These are phyloP conservation scores for Drosophila sordidapex DNA, from an alignment of 2,888 invertebrate genomes.

Conservation along the genomic window DNA sequence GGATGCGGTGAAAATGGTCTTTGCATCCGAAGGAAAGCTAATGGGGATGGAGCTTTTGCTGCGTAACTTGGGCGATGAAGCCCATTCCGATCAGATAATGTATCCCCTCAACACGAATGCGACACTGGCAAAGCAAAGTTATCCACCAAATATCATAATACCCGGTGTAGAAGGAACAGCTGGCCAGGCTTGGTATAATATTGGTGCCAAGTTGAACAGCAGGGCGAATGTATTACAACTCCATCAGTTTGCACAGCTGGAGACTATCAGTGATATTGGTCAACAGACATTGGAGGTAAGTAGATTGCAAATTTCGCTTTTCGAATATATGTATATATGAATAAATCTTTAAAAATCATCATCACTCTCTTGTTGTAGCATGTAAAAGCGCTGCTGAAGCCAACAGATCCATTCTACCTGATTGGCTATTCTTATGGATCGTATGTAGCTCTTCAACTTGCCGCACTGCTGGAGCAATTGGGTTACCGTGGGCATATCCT, in stretches of 20 bases:
- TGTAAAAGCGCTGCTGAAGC: constrained; percentile 86
- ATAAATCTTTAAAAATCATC: not conserved
- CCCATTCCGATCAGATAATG: constrained; percentile 86
- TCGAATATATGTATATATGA: not conserved
- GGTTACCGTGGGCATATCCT: constrained; percentile 88
- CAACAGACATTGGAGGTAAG: constrained; percentile 78
- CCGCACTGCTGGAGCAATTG: constrained; percentile 88
- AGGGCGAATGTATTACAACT: constrained; percentile 79
- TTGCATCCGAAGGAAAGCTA: constrained; percentile 73
- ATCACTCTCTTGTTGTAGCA: constrained; percentile 85
- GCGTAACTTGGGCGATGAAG: constrained; percentile 88
- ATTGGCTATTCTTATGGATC: constrained; percentile 96
- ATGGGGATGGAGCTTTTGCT: constrained; percentile 87
- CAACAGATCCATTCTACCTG: constrained; percentile 89
- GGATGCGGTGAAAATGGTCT: constrained; percentile 80
- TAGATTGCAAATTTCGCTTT: not conserved
- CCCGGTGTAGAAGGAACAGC: constrained; percentile 90
- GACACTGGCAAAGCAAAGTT: constrained; percentile 57
- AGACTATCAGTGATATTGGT: constrained; percentile 72
- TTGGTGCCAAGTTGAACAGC: constrained; percentile 73
- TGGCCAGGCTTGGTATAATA: constrained; percentile 83
- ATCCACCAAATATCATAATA: constrained; percentile 85
- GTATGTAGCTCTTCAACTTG: constrained; percentile 91
- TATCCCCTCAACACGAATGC: constrained; percentile 86
- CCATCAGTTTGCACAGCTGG: constrained; percentile 72